Base-by-base conservation (phyloP, 2,113 vertebrate genomes). In the Callionymus lyra region DNA sequence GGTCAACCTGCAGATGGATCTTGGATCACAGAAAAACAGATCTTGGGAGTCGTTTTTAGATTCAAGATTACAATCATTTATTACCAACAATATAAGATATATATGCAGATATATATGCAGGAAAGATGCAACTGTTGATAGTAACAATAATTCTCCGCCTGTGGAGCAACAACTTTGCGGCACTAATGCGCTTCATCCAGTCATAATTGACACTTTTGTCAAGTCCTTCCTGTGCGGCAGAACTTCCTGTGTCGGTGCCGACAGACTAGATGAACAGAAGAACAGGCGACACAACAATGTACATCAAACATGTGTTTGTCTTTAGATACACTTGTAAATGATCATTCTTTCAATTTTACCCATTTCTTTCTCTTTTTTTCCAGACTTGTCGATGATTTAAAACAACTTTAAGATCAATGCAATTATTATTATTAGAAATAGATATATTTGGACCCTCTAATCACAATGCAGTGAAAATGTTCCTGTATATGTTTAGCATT, bases 241-340 rank as follows among this genome's bases (percentile, higher is more conserved):
- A 9, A 34, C 43, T 75, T 63, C 69, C 62, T 63, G 41, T 52
- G 37, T 57, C 71, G 53, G 33, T 65, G 50, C 27, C 51, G 32
- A 54, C 39, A n/a, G 44, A 65, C 63, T 56, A 71, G 50, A 69
- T 56, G 41, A 69, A 47, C 51, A 57, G 43, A 11, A 16, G 38
- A n/a, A n/a, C n/a, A n/a, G n/a, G n/a, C n/a, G n/a, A n/a, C n/a
- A n/a, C n/a, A n/a, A n/a, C n/a, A n/a, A n/a, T n/a, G n/a, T n/a
- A n/a, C n/a, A n/a, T n/a, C n/a, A n/a, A n/a, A n/a, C n/a, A n/a
- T 5, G 2, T 39, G 4, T 16, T 16, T 10, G n/a, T n/a, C n/a
- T n/a, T n/a, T 39, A 16, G 37, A 2, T 10, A 16, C 15, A 9
- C 15, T 3, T 14, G 9, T 10, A 13, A 38, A 4, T 31, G 15